Percentiles rank a stretch among this genome's conserved stretches.
Evolutionary conservation across 2,888 invertebrate genomes (phyloP).

Genomic region (Andricus quercusramuli): DNA sequence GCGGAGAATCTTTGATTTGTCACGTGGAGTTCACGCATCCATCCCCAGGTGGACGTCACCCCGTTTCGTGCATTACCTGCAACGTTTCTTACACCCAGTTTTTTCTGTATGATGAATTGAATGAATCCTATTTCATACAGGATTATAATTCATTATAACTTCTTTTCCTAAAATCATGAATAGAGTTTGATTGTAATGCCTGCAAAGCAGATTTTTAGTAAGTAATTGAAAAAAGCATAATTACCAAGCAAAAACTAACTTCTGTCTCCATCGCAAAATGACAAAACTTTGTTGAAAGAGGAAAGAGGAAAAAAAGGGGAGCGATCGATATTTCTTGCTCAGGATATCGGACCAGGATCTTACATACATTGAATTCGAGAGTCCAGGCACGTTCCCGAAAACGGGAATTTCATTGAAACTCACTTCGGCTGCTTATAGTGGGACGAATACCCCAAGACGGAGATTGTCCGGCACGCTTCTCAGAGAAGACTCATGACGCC

Average conservation of each 20-base stretch:
- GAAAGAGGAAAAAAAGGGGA: conserved; percentile 28
- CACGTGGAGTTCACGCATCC: no score
- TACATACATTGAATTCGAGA: conserved; percentile 53
- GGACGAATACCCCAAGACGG: conserved; percentile 43
- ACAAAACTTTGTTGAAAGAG: conserved; percentile 39
- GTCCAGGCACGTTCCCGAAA: conserved; percentile 66
- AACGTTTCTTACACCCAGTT: no score
- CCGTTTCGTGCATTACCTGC: no score
- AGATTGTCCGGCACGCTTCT: conserved; percentile 60
- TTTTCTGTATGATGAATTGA: no score
- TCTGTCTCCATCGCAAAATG: conserved; percentile 40
- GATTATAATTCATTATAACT: no score
- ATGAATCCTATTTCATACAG: no score
- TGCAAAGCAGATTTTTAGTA: neutral
- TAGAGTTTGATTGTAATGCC: neutral
- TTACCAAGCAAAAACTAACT: conserved; percentile 29
- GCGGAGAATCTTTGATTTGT: no score
- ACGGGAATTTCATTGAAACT: conserved; percentile 70
- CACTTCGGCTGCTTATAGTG: conserved; percentile 48
- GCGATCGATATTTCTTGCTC: conserved; percentile 44
- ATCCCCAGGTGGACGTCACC: no score
- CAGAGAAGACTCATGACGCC: conserved; percentile 64
- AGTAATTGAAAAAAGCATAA: conserved; percentile 1
- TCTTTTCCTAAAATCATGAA: no score
- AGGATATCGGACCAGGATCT: conserved; percentile 41